Evolutionary conservation across 2,113 vertebrate species (phyloP), one percentile per base, ranked within the genome.

Genomic region (Meriones unguiculatus): DNA sequence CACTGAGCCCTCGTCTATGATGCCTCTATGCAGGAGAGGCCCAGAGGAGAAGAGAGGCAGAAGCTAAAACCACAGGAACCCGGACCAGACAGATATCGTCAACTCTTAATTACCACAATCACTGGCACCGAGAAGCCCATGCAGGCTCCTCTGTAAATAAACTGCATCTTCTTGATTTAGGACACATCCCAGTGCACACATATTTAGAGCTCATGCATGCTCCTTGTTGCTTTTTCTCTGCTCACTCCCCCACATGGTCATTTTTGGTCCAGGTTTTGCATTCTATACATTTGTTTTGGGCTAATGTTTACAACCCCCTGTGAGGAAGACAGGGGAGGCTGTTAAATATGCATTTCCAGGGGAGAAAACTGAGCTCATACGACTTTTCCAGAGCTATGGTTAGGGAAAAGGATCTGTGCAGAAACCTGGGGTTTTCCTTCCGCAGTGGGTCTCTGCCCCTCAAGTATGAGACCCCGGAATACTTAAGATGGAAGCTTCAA

Each of bases 131-230:
- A 73, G 50, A 72, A 89, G 46, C 96, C 94, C 89, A 88, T 25
- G 3, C 87, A 38, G 91, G 89, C 73, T 89, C 64, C 80, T 80
- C 95, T 85, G 95, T 91, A 94, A 96, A 97, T 76, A 97, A 84
- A 64, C 93, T 57, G 50, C 6, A 0, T 75, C 87, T 93, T 52
- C 87, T 25, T 62, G 87, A 77, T 75, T 96, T 38, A 67, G 87
- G 62, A 72, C 1, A 0, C 64, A 30, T 32, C 76, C 62, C 32
- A 3, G 57, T 0, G 4, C 78, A 32, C 69, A 17, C 90, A 4
- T 35, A 22, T 73, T 90, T 25, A 81, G 70, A 7, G 38, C 9
- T 86, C 77, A 69, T 7, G 2, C 9, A 64, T 5, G 59, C n/a
- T 30, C 81, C 1, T 0, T 50, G 67, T 32, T 0, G 18, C 8